Conservation (phyloP, 2,888 invertebrate genomes). For the Agrochola lota region DNA sequence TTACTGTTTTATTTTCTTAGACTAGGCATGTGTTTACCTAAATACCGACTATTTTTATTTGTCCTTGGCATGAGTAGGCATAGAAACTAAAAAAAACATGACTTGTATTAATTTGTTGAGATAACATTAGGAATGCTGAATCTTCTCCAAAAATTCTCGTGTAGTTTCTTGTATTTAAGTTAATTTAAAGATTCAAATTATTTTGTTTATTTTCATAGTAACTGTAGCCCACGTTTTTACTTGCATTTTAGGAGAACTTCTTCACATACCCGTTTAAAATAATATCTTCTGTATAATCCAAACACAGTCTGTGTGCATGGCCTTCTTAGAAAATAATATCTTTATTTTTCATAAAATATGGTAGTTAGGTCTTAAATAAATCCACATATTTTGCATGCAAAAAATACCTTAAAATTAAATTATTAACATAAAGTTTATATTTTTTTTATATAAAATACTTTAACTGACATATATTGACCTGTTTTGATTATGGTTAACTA, state of each 20-base stretch:
- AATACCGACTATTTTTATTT: background rate
- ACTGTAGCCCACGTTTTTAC: background rate
- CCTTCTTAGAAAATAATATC: too few relatives aligned
- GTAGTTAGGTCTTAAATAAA: background rate
- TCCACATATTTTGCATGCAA: background rate
- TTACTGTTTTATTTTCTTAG: background rate
- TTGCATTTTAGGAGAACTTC: background rate
- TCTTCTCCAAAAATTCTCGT: background rate
- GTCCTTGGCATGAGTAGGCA: conserved; percentile 21
- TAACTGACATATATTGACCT: too few relatives aligned
- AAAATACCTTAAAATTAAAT: background rate
- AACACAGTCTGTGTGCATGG: background rate
- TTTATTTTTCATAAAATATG: background rate
- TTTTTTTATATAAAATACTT: too few relatives aligned
- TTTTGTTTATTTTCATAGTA: background rate
- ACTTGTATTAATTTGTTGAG: conserved; percentile 10
- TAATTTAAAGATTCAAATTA: background rate
- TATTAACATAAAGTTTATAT: too few relatives aligned
- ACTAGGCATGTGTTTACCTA: conserved; percentile 15
- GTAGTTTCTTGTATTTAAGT: too few relatives aligned
- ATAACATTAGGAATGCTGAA: background rate
- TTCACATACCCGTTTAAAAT: background rate
- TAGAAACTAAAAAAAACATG: conserved; percentile 2
- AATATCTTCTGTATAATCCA: too few relatives aligned
- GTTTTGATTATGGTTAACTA: too few relatives aligned